phyloP scores from a whole-genome alignment of 1,140 invertebrate genomes.

The Ceratina calcarata region DNA sequence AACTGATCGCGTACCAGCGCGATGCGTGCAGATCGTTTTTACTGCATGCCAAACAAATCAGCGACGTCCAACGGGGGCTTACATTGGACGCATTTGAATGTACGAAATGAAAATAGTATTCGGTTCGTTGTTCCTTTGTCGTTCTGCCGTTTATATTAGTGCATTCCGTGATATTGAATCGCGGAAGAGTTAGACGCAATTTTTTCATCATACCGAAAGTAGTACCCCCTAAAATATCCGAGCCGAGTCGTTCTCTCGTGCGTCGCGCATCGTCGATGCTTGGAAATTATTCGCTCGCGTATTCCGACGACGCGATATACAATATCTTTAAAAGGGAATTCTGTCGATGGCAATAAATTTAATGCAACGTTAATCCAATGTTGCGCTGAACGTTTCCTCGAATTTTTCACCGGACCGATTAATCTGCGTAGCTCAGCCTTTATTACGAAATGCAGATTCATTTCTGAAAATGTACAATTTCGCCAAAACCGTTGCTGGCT shows the following conservation, averaged over 20 bases:
- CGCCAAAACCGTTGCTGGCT: background rate
- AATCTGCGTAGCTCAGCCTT: constrained; percentile 43
- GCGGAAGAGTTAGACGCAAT: constrained; percentile 37
- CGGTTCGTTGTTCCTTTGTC: constrained; percentile 56
- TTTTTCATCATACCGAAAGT: constrained; percentile 42
- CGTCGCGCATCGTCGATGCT: constrained; percentile 46
- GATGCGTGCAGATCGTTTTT: constrained; percentile 33
- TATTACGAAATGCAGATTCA: constrained; percentile 36
- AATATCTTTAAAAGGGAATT: constrained; percentile 54
- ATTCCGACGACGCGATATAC: constrained; percentile 7
- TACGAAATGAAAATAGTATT: constrained; percentile 64
- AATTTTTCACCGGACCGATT: constrained; percentile 55
- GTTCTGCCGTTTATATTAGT: constrained; percentile 29
- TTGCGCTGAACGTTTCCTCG: constrained; percentile 45
- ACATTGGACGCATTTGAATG: constrained; percentile 40
- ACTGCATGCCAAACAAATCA: constrained; percentile 37
- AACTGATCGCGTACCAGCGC: constrained; percentile 40
- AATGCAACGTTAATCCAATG: constrained; percentile 63
- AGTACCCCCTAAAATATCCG: constrained; percentile 48
- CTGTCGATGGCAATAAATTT: constrained; percentile 59
- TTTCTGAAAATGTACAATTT: constrained; percentile 2
- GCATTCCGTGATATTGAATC: constrained; percentile 56
- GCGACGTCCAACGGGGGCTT: background rate
- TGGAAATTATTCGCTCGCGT: constrained; percentile 51
- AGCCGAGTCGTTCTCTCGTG: constrained; percentile 40